These are phyloP conservation scores for Ellobium chinense DNA, from an alignment of 2,888 invertebrate species.

Conservation along the genomic window DNA sequence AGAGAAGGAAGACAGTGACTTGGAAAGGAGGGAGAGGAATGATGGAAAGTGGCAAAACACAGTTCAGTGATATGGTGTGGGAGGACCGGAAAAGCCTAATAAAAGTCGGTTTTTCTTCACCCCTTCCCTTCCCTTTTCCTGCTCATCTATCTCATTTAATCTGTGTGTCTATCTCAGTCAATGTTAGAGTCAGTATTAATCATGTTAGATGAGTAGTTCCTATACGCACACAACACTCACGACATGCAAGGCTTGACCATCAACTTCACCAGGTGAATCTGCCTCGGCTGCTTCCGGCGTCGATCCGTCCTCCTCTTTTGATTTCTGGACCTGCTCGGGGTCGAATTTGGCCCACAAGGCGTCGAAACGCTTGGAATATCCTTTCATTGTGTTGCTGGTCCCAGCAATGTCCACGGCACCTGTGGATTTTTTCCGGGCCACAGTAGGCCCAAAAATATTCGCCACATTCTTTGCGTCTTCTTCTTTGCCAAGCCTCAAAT, in stretches of 20 bases:
- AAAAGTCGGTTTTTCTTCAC: too few species aligned
- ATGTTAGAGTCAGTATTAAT: background rate
- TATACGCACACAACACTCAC: slow-evolving; percentile 15
- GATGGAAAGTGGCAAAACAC: too few species aligned
- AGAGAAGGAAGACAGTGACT: too few species aligned
- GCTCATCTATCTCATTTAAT: too few species aligned
- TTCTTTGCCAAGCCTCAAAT: background rate
- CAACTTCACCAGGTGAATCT: background rate
- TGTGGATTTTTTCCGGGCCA: background rate
- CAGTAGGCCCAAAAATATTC: background rate
- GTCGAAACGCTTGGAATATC: slow-evolving; percentile 31
- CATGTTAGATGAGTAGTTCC: too few species aligned
- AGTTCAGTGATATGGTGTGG: too few species aligned
- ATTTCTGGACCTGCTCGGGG: background rate
- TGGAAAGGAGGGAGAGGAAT: too few species aligned
- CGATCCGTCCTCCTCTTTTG: background rate
- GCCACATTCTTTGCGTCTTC: background rate
- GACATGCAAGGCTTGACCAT: background rate
- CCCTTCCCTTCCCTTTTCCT: too few species aligned
- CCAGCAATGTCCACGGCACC: background rate
- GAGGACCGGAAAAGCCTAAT: too few species aligned
- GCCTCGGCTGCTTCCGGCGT: background rate
- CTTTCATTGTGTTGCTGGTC: slow-evolving; percentile 13
- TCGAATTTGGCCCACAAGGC: slow-evolving; percentile 23
- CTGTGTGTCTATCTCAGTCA: too few species aligned